A percentile compares a stretch with the other conserved stretches of the same genome.
These are phyloP conservation scores for Acanthosepion lycidas DNA, from an alignment of 2,888 invertebrate species.

Conservation along the genomic window DNA sequence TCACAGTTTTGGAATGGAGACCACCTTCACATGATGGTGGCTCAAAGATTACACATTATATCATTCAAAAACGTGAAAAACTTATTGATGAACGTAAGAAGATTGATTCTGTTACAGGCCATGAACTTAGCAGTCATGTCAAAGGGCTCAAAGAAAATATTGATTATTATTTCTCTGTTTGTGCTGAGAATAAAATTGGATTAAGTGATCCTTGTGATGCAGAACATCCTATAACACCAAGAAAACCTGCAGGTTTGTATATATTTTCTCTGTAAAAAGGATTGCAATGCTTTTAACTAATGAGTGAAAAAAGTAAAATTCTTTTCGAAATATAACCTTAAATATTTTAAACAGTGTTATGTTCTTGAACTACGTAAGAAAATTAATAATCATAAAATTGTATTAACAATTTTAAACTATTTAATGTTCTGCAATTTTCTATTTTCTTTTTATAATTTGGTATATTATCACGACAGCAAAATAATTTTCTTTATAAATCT, in stretches of 20 bases:
- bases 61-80: constrained; percentile 61
- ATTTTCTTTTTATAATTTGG: no score
- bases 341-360: background rate
- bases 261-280: background rate
- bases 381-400: background rate
- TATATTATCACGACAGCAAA: background rate
- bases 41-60: constrained; percentile 67
- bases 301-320: background rate
- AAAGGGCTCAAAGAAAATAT: constrained; percentile 66
- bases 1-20: constrained; percentile 68
- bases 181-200: constrained; percentile 71
- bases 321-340: background rate
- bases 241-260: constrained; percentile 52
- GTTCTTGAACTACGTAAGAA: background rate
- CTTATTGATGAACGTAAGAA: constrained; percentile 64
- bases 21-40: constrained; percentile 70
- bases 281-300: no score
- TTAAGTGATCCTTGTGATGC: constrained; percentile 62
- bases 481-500: background rate
- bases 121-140: constrained; percentile 63
- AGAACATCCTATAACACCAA: constrained; percentile 53
- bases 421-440: background rate
- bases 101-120: constrained; percentile 60
- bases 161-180: constrained; percentile 71
- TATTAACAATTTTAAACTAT: background rate